Evolutionary conservation across 2,888 invertebrate genomes (phyloP).

Genomic region (Epirrhoe tristata): DNA sequence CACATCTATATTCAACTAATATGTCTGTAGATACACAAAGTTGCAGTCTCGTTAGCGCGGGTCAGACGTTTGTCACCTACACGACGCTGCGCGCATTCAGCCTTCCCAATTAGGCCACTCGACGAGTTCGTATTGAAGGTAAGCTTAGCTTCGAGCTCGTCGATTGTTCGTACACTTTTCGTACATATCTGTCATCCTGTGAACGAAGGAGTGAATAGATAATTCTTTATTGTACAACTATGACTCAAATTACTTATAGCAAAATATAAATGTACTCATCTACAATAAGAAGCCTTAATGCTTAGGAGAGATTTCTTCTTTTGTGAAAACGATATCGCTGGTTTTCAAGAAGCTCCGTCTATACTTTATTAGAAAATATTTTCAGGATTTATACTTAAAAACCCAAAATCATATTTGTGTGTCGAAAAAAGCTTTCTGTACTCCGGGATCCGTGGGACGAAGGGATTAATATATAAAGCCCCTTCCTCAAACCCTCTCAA

Average conservation of each 20-base stretch:
- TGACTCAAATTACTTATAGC: no score
- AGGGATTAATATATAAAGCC: constrained; percentile 28
- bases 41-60: constrained; percentile 61
- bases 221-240: no score
- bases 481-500: constrained; percentile 36
- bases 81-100: constrained; percentile 24
- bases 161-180: background rate
- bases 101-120: constrained; percentile 23
- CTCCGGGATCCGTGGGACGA: background rate
- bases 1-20: background rate
- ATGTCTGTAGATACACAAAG: constrained; percentile 46
- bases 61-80: constrained; percentile 36
- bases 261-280: no score
- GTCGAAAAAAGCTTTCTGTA: constrained; percentile 4
- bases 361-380: no score
- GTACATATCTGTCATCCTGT: background rate
- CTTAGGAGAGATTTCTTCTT: no score
- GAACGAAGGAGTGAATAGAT: background rate
- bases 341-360: no score
- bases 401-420: no score
- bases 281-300: no score
- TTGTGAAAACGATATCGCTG: no score
- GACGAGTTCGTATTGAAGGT: constrained; percentile 60
- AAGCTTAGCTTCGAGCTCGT: constrained; percentile 17
- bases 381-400: no score